These are phyloP conservation scores for Cyrtonyx montezumae DNA, from an alignment of 2,113 vertebrate species.

Conservation along the genomic window DNA sequence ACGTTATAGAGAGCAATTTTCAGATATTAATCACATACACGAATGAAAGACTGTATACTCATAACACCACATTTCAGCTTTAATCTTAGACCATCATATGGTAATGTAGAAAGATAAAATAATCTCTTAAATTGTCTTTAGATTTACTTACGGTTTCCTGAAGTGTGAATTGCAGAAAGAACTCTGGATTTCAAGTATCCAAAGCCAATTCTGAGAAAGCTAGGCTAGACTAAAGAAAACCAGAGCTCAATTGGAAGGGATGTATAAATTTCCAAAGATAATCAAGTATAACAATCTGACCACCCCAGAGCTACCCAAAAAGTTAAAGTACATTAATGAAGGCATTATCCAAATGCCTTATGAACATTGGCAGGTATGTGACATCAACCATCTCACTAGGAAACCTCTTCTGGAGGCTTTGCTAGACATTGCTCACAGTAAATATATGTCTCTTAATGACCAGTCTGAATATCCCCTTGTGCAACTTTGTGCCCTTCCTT, in stretches of 20 bases:
- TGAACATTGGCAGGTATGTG: neutral
- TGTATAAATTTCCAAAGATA: neutral
- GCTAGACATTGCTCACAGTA: neutral
- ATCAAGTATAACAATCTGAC: neutral
- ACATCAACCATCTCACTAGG: neutral
- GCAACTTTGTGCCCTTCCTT: neutral
- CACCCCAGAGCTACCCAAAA: neutral
- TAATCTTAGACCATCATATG: neutral
- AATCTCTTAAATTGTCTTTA: neutral
- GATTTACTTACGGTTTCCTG: neutral
- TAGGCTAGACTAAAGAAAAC: neutral
- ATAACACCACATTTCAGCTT: neutral
- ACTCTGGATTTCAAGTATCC: neutral
- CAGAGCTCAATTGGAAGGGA: neutral
- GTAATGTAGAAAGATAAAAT: neutral
- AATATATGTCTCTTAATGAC: neutral
- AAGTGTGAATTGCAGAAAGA: neutral
- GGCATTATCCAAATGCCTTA: neutral
- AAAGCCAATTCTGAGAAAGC: neutral
- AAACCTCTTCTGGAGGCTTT: neutral
- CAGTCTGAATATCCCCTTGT: neutral
- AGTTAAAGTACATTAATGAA: neutral
- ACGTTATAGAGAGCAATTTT: neutral
- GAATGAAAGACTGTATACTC: neutral
- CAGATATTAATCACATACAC: neutral